A percentile compares a stretch with the other conserved stretches of the same genome.
These are phyloP conservation scores for Porphyrio hochstetteri DNA, from an alignment of 2,113 vertebrate genomes.

Conservation along the genomic window DNA sequence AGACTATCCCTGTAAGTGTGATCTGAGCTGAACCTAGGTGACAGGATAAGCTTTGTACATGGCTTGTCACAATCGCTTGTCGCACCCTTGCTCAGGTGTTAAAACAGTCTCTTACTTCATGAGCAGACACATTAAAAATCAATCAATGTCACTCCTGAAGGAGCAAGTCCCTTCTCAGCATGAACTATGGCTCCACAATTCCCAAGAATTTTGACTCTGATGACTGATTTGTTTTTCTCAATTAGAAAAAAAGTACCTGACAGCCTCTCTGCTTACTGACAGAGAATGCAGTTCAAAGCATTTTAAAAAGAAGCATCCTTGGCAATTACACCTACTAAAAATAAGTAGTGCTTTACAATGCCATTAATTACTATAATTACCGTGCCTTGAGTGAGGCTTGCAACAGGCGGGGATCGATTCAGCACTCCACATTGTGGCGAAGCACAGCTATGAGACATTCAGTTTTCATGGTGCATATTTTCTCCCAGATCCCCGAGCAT, in stretches of 20 bases:
- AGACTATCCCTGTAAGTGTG: neutral
- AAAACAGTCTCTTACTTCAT: neutral
- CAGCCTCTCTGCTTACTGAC: neutral
- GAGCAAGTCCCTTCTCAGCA: neutral
- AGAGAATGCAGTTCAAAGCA: conserved; percentile 43
- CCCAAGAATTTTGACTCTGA: conserved; percentile 9
- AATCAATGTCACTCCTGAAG: neutral
- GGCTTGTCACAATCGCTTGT: neutral
- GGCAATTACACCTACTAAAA: conserved; percentile 52
- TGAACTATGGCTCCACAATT: neutral
- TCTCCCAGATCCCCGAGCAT: neutral
- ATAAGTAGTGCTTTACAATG: conserved; percentile 46
- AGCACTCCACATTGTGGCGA: neutral
- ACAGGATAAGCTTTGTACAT: neutral
- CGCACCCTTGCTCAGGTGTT: neutral
- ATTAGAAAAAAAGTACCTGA: conserved; percentile 20
- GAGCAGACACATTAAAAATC: conserved; percentile 6
- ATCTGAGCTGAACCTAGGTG: neutral
- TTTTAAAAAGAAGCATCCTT: conserved; percentile 32
- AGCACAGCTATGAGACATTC: neutral
- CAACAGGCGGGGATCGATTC: neutral
- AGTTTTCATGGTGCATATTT: neutral
- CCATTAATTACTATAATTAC: conserved; percentile 50
- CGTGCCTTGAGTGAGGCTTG: conserved; percentile 7
- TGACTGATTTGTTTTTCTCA: conserved; percentile 22